phyloP scores from a whole-genome alignment of 2,113 vertebrate genomes.

The Rutilus rutilus region DNA sequence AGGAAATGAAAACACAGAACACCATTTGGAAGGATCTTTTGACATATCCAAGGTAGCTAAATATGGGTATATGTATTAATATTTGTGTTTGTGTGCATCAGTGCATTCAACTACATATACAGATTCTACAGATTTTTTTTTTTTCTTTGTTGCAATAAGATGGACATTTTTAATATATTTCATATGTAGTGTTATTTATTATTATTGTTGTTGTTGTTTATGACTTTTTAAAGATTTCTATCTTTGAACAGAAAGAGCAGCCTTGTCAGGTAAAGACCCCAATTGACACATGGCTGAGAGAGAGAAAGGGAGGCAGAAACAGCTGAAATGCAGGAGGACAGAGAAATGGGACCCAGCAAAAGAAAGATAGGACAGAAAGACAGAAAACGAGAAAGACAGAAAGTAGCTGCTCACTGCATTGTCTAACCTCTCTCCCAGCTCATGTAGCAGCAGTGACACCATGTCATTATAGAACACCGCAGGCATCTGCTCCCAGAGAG shows the following conservation, averaged over 20 bases:
- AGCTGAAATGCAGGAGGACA: neutral
- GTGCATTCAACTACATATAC: neutral
- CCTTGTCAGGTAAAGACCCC: constrained; percentile 67
- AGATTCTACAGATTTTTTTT: neutral
- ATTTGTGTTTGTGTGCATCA: no score
- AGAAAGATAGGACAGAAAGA: constrained; percentile 26
- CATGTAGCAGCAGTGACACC: constrained; percentile 44
- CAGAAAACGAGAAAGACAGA: constrained; percentile 35
- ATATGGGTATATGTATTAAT: neutral
- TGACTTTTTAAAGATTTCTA: neutral
- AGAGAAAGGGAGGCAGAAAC: neutral
- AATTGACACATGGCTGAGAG: constrained; percentile 58
- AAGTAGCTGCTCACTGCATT: constrained; percentile 2
- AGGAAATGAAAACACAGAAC: neutral
- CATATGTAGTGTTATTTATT: neutral
- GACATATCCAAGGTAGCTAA: neutral
- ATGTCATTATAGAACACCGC: constrained; percentile 38
- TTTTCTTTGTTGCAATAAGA: neutral
- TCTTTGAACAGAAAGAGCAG: constrained; percentile 48
- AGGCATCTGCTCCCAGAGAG: constrained; percentile 40
- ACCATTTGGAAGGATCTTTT: neutral
- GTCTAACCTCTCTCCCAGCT: constrained; percentile 22
- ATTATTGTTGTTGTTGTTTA: neutral
- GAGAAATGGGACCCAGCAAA: constrained; percentile 15
- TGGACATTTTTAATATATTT: neutral